phyloP scores from a whole-genome alignment of 2,797 vertebrate species.

The Denticeps clupeoides region DNA sequence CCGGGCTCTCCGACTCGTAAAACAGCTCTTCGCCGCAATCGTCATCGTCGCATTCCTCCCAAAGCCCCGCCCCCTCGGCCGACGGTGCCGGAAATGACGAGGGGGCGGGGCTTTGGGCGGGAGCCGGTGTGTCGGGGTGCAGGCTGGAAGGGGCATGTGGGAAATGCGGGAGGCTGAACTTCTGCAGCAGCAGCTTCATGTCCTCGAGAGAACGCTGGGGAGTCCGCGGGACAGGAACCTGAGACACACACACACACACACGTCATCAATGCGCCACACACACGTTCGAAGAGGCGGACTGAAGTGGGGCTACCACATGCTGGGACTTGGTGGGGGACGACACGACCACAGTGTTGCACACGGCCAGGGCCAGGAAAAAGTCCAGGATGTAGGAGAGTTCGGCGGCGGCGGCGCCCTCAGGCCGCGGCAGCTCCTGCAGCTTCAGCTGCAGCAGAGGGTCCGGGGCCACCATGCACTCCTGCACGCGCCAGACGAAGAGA shows the following conservation, averaged over 20 bases:
- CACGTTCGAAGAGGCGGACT: conserved; percentile 2
- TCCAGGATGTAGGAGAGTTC: conserved; percentile 72
- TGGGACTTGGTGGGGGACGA: conserved; percentile 65
- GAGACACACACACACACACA: conserved; percentile 20
- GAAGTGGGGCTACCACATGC: conserved; percentile 53
- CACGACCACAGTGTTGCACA: conserved; percentile 95
- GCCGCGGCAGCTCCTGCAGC: conserved; percentile 60
- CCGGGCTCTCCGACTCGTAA: conserved; percentile 89
- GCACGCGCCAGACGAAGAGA: conserved; percentile 15
- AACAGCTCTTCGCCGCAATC: conserved; percentile 40
- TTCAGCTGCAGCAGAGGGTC: conserved; percentile 70
- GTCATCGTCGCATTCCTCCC: neutral
- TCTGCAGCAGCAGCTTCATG: conserved; percentile 77
- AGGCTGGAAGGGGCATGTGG: conserved; percentile 34
- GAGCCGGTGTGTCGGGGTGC: neutral
- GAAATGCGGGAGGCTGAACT: conserved; percentile 60
- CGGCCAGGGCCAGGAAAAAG: conserved; percentile 83
- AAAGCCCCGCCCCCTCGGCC: conserved; percentile 2
- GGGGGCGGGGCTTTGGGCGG: conserved; percentile 6
- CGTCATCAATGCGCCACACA: conserved; percentile 41
- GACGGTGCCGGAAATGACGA: neutral
- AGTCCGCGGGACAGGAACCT: conserved; percentile 50
- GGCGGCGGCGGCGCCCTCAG: too few species aligned
- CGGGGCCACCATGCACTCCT: conserved; percentile 83
- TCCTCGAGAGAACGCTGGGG: conserved; percentile 75